Base-by-base conservation (phyloP, 2,113 vertebrate species). In the Phyllostomus hastatus region DNA sequence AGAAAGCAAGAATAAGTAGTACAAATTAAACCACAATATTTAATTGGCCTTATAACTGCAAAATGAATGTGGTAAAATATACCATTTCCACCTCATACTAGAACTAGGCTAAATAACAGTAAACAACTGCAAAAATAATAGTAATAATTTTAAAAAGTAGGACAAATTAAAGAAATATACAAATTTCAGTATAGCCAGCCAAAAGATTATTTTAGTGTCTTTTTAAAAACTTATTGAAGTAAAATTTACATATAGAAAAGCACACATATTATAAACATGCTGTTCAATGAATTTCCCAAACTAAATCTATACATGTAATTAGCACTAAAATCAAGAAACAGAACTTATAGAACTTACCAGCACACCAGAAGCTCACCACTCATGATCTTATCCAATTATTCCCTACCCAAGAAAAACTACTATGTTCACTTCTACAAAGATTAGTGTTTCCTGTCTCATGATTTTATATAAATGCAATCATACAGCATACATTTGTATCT, bases 21-120 rank as follows among this genome's bases (percentile, higher is more conserved):
- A 31, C n/a, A 97, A 88, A 59, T 88, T 85, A 96, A 95, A 88
- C 28, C 35, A 75, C 46, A 97, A n/a, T 76, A 84, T 88, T 67
- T 88, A 96, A 97, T 41, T 94, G 92, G 64, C 20, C 22, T 94
- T 41, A 24, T 88, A 94, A 85, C 31, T 19, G 54, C 46, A 91
- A 92, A 78, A 92, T 90, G 15, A 95, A 84, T 90, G 35, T 26
- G 41, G 20, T 67, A 67, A 26, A 83, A 84, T 83, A 76, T 76
- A 35, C 10, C 15, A 87, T 31, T 66, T 15, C 33, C n/a, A 75
- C 7, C 4, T 78, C 46, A 64, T 54, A 67, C 22, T 94, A 83
- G 16, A 59, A 96, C 48, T 3, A 75, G 90, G 78, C 26, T 73
- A 88, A 96, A 90, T 33, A 82, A 61, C 26, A 76, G 26, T 22